These are phyloP conservation scores for Pluvialis apricaria DNA, from an alignment of 2,113 vertebrate genomes.

Conservation along the genomic window DNA sequence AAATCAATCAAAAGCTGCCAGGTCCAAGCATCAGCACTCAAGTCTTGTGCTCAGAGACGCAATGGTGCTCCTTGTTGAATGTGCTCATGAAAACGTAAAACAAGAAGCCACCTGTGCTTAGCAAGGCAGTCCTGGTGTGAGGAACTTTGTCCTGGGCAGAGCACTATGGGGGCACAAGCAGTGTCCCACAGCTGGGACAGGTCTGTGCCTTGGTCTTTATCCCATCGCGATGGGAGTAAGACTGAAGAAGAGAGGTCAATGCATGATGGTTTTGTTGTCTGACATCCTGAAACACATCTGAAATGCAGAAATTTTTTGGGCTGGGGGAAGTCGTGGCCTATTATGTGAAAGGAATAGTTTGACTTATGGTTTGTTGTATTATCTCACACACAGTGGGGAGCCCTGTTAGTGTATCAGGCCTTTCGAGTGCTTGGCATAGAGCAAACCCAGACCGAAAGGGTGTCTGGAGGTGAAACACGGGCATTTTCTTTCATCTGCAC, in stretches of 20 bases:
- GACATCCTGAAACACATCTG: neutral
- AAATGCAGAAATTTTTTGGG: neutral
- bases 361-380: neutral
- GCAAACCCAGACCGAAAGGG: neutral
- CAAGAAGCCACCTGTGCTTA: neutral
- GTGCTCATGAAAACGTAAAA: neutral
- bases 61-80: neutral
- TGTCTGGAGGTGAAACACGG: neutral
- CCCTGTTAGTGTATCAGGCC: accelerated
- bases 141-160: neutral
- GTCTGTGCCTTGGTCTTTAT: neutral
- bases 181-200: neutral
- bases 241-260: neutral
- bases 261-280: neutral
- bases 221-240: neutral
- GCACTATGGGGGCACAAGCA: accelerated
- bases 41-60: neutral
- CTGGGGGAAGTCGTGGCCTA: neutral
- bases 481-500: neutral
- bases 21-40: neutral
- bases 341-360: neutral
- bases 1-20: neutral
- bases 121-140: neutral
- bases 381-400: neutral
- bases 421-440: neutral